These are phyloP conservation scores for Lepisosteus oculatus DNA, from an alignment of 2,113 vertebrate species.

Conservation along the genomic window DNA sequence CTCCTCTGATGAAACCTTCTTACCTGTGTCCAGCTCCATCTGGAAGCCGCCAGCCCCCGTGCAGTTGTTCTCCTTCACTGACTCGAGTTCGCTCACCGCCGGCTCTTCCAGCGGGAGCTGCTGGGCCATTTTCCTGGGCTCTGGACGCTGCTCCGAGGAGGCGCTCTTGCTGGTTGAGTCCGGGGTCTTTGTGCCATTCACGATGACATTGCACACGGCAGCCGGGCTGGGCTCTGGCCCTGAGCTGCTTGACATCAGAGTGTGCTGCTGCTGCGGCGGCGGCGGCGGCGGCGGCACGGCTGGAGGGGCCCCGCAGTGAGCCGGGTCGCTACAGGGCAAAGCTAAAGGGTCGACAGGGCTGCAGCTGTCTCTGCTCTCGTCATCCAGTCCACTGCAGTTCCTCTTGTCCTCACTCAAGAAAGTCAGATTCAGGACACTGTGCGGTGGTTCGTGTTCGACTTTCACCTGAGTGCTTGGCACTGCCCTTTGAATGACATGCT, in stretches of 20 bases:
- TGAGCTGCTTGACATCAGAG: constrained; percentile 46
- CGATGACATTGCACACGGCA: constrained; percentile 91
- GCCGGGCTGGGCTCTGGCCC: constrained; percentile 64
- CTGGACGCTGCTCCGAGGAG: constrained; percentile 40
- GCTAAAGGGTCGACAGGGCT: constrained; percentile 65
- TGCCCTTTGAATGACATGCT: constrained; percentile 89
- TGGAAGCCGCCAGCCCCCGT: constrained; percentile 66
- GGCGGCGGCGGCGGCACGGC: constrained; percentile 51
- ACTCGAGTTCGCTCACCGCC: constrained; percentile 83
- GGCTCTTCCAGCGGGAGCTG: constrained; percentile 62
- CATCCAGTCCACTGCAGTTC: constrained; percentile 51
- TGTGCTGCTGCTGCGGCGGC: constrained; percentile 35
- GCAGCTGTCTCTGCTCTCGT: constrained; percentile 70
- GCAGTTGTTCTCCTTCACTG: constrained; percentile 97
- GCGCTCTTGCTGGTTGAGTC: constrained; percentile 59
- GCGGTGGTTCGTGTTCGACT: constrained; percentile 76
- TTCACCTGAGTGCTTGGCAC: constrained; percentile 78
- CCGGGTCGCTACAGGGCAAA: constrained; percentile 63
- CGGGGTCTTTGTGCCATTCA: constrained; percentile 81
- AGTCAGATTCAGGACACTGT: constrained; percentile 70
- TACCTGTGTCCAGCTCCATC: constrained; percentile 78
- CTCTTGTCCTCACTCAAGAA: constrained; percentile 65
- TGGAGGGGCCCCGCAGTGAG: constrained; percentile 60
- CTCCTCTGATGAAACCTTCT: constrained; percentile 75
- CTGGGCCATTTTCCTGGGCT: constrained; percentile 37